Base-by-base conservation (phyloP, 2,113 vertebrate genomes). In the Ceyx cyanopectus region DNA sequence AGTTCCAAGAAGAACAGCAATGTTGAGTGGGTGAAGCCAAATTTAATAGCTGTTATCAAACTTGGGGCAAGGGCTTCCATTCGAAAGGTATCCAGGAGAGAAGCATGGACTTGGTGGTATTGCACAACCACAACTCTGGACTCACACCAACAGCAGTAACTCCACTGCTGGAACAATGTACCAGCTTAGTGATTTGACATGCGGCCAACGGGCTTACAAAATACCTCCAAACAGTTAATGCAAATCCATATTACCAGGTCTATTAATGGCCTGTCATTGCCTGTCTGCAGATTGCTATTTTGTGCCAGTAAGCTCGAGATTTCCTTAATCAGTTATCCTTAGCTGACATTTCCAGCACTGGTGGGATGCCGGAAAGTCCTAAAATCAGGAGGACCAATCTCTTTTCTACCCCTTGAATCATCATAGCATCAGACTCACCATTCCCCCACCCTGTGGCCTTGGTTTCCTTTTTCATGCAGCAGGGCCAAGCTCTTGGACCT, bases 251-350 rank as follows among this genome's bases (percentile, higher is more conserved):
- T 85, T n/a, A 58, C 51, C 37, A 65, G 68, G 50, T 84, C 83
- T 89, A 37, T 85, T 91, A 93, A 89, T 89, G 92, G 89, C 94
- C 66, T 94, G 91, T 95, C 88, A 87, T 90, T 96, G 85, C 87
- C 92, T 94, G 87, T 69, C 86, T 94, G 74, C 74, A 86, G 73
- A 86, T 88, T 78, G 17, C 91, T 65, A 5, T 43, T 93, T 77
- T 51, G 81, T 73, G 66, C 81, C 72, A 94, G 85, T 41, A 81
- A 80, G 70, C 51, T 88, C 72, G 30, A 58, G 34, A 78, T 68
- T 90, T 84, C 78, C 82, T 78, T 37, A 37, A 68, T 79, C 68
- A 46, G 65, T 79, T 87, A 37, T 63, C 81, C 66, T 87, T 26
- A 82, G 32, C 37, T 14, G 20, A 81, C 62, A 54, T 30, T 91